Evolutionary conservation across 2,797 vertebrate genomes (phyloP).

Genomic region (Phrynocephalus guinanensis): DNA sequence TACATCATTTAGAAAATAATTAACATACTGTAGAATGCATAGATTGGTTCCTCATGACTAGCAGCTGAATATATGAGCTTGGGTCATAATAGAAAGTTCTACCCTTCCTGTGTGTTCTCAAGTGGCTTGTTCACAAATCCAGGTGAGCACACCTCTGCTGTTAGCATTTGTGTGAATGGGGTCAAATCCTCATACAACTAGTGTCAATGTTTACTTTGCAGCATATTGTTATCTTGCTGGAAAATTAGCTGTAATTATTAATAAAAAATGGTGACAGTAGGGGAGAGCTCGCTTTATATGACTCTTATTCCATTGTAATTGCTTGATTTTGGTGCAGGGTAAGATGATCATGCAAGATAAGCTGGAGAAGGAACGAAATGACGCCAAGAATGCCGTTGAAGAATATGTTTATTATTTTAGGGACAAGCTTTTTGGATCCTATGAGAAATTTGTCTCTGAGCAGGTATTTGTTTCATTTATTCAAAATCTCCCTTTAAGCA

Average conservation of each 20-base stretch:
- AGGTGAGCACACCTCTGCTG: background rate
- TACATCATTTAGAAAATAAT: background rate
- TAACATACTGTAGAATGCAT: background rate
- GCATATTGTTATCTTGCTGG: background rate
- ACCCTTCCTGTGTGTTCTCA: background rate
- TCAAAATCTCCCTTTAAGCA: background rate
- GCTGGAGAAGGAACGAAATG: constrained; percentile 84
- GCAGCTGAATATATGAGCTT: background rate
- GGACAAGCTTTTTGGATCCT: constrained; percentile 83
- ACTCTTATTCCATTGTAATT: background rate
- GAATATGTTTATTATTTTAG: constrained; percentile 86
- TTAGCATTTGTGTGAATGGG: background rate
- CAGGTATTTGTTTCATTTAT: constrained; percentile 71
- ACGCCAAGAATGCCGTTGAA: constrained; percentile 86
- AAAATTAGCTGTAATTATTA: background rate
- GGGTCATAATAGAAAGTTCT: background rate
- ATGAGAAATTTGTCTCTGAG: constrained; percentile 79
- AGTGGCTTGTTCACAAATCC: background rate
- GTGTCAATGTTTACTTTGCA: background rate
- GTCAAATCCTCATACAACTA: background rate
- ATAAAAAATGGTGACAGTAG: background rate
- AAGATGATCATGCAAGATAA: constrained; percentile 88
- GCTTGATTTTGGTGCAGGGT: constrained; percentile 70
- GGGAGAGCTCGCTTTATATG: background rate
- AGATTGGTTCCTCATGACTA: background rate